Base-by-base conservation (phyloP, 2,113 vertebrate genomes). In the Platycercus adscitus region DNA sequence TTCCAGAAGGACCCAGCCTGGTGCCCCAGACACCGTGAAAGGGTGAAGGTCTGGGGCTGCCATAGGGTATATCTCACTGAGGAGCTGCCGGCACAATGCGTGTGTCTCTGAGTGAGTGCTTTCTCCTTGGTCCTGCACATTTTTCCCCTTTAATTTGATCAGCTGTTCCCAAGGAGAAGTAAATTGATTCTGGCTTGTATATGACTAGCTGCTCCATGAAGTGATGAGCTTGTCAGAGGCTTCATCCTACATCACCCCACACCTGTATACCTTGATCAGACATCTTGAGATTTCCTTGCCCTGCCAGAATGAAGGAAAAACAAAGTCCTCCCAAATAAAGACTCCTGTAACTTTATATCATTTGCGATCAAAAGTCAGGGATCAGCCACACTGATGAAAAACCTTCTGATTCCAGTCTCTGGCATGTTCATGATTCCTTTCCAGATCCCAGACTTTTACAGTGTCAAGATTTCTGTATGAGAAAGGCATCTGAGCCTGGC, bases 11-110 rank as follows among this genome's bases (percentile, higher is more conserved):
- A 66, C 19, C 3, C 0, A 0, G 10, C 5, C 39, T 46, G 7
- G 17, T 58, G 17, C 10, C 13, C n/a, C 20, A 53, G 47, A 50
- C 2, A 2, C 20, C 41, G 8, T n/a, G 33, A 72, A 78, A 5
- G 13, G 17, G 3, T 17, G 6, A 15, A 79, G 16, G 5, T 24
- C 7, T 50, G 43, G 7, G 25, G 21, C 13, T 89, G 12, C 20
- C 0, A 0, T 0, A 4, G 2, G 29, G 23, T 69, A 23, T 78
- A 29, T 70, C 39, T 65, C 29, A 17, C 15, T 52, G 24, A 63
- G 17, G 50, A 88, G 10, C 16, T 75, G 29, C 31, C 61, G 13
- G 28, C 9, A 24, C 2, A 23, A 5, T 63, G 23, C 11, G 3
- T 19, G 7, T 41, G 23, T 47, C 14, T 69, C 64, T 71, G 29